Evolutionary conservation across 37 sponge, comb jelly and placozoan species (phyloP), one percentile per base, ranked within the genome.

Genomic region (Halichondria panicea): DNA sequence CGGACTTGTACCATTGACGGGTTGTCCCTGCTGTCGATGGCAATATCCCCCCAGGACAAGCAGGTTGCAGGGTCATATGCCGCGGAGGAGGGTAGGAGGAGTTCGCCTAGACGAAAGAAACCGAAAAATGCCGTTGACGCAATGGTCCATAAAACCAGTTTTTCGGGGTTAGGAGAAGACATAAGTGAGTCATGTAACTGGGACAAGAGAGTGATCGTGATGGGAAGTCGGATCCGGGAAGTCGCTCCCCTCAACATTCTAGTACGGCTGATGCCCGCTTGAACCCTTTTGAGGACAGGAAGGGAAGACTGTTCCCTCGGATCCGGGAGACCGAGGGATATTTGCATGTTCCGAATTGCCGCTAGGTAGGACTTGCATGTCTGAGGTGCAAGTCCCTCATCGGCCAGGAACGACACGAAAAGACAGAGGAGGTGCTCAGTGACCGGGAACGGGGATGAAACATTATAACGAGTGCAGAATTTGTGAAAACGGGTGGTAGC

Each of bases 71-170:
- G 68, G 25, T 66, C 40, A 44, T 43, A 74, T 27, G 75, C 40
- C 27, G 53, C 30, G 9, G 8, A 19, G 28, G 75, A 42, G 30
- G 75, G 68, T 33, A 69, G 37, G 0, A 71, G 68, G 9, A 82
- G 35, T 45, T 82, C 83, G 5, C 75, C 68, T 22, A 45, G 32
- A 0, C 68, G 83, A 38, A 82, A 74, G 54, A 82, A 82, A 11
- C 83, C 83, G 57, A 82, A 82, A 60, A 82, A 82, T 37, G 75
- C 65, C 35, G 67, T 41, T 3, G 31, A n/a, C 48, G 83, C 83
- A 40, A 58, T 68, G 8, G 83, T 75, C 83, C 83, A 82, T 19
- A 70, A 50, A 45, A 82, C 28, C 57, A 34, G n/a, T 1, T 13
- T 66, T 36, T 74, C 83, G 11, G 56, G 31, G 5, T 45, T 12